Conservation (phyloP, 2,888 invertebrate species). For the Zootermopsis nevadensis region DNA sequence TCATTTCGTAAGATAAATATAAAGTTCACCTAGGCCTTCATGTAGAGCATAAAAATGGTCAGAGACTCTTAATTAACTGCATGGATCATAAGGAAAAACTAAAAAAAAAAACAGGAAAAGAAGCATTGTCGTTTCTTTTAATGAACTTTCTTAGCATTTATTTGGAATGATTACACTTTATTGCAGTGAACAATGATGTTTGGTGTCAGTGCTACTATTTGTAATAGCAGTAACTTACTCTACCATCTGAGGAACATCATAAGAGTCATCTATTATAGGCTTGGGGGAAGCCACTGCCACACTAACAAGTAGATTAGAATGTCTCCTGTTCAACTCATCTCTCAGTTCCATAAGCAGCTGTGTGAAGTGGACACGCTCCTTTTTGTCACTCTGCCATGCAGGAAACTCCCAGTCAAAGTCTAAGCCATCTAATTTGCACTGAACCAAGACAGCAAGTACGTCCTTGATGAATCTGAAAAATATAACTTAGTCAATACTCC, state of each 20-base stretch:
- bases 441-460: slow-evolving; percentile 65
- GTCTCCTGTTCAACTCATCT: slow-evolving; percentile 70
- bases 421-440: slow-evolving; percentile 74
- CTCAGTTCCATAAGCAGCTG: slow-evolving; percentile 80
- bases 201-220: background rate
- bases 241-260: slow-evolving; percentile 82
- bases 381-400: slow-evolving; percentile 65
- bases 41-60: too few species aligned
- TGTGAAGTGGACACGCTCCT: slow-evolving; percentile 79
- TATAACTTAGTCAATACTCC: too few species aligned
- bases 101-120: too few species aligned
- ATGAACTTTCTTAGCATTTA: too few species aligned
- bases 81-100: too few species aligned
- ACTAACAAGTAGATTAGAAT: slow-evolving; percentile 69
- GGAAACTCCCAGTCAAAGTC: slow-evolving; percentile 93
- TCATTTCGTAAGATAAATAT: too few species aligned
- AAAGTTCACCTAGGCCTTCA: too few species aligned
- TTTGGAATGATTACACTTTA: too few species aligned
- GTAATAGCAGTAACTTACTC: slow-evolving; percentile 64
- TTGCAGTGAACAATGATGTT: background rate
- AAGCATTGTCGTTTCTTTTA: too few species aligned
- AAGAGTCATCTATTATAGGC: slow-evolving; percentile 79
- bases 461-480: slow-evolving; percentile 67
- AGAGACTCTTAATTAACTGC: too few species aligned
- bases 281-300: slow-evolving; percentile 85